Conservation (phyloP, 2,113 vertebrate species). For the Orthochromis indermauri region DNA sequence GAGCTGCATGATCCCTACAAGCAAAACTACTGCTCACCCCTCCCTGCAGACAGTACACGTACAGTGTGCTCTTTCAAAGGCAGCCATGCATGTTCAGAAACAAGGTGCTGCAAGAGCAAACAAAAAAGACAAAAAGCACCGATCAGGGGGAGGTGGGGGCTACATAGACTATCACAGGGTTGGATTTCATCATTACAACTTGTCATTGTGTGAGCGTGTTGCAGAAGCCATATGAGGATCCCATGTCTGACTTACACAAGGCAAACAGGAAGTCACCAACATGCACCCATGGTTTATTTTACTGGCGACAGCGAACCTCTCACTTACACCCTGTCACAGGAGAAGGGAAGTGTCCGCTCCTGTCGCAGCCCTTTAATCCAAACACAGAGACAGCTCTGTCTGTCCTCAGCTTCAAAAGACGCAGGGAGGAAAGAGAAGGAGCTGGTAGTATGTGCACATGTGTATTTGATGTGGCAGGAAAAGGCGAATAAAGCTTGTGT, state of each 20-base stretch:
- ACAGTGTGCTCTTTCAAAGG: slow-evolving; percentile 34
- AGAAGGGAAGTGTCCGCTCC: slow-evolving; percentile 21
- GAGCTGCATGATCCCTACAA: slow-evolving; percentile 15
- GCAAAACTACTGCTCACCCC: neutral
- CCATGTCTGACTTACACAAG: slow-evolving; percentile 67
- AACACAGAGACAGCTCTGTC: slow-evolving; percentile 43
- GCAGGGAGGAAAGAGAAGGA: neutral
- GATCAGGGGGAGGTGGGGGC: neutral
- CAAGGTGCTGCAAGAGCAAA: slow-evolving; percentile 38
- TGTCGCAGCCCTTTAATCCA: slow-evolving; percentile 36
- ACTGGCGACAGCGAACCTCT: slow-evolving; percentile 20
- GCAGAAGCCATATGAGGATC: slow-evolving; percentile 65
- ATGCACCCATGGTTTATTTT: slow-evolving; percentile 23
- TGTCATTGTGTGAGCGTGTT: slow-evolving; percentile 8
- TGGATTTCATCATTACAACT: slow-evolving; percentile 46
- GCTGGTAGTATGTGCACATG: neutral
- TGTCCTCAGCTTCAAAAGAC: slow-evolving; percentile 43
- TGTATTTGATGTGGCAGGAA: slow-evolving; percentile 4
- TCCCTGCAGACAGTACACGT: neutral
- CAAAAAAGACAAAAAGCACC: slow-evolving; percentile 20
- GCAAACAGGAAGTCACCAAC: slow-evolving; percentile 71
- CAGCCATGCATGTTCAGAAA: slow-evolving; percentile 46
- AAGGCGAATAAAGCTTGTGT: slow-evolving; percentile 12
- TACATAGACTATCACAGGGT: slow-evolving; percentile 15
- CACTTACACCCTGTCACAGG: slow-evolving; percentile 5